Base-by-base conservation (phyloP, 2,797 vertebrate genomes). In the Benthosema pterotum region DNA sequence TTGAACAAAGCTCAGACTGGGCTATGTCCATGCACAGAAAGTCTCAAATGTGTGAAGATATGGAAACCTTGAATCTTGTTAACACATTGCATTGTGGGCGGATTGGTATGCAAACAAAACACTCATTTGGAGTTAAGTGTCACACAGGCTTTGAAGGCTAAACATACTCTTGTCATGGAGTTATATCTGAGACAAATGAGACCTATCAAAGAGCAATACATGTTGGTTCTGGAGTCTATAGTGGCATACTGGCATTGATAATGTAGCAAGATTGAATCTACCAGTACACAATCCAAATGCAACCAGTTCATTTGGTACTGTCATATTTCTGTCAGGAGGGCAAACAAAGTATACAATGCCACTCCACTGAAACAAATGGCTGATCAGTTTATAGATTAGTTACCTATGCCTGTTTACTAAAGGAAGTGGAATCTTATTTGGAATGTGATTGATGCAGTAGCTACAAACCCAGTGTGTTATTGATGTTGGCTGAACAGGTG, bases 31-130 rank as follows among this genome's bases (percentile, higher is more conserved):
- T 1, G 32, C 69, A 67, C 63, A 75, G 38, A 70, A 66, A 80
- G 50, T 70, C 83, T 74, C 66, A 82, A 73, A 83, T 85, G 77
- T 87, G 80, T 87, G 60, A 75, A 80, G 70, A 78, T 74, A 82
- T 65, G 63, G 75, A 69, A 71, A 75, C 72, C 74, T 73, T 49
- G 60, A 70, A 71, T 69, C 77, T 77, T 83, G 86, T 83, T 87
- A 84, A 81, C 83, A 83, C 82, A 78, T 82, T 51, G 70, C 69
- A 59, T 58, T 74, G 81, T 2, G 77, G 83, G 60, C 57, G 48
- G 63, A 52, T 43, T 72, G 84, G 74, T 82, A 87, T 80, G 83
- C 69, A 77, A 80, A 84, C 65, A 70, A 38, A 75, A 63, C 70
- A 60, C 69, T 63, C 53, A 52, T 77, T 67, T 84, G 56, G 70